A percentile compares a stretch with the other conserved stretches of the same genome.
Evolutionary conservation across 2,797 vertebrate species (phyloP).

Genomic region (Pseudochirops corinnae): DNA sequence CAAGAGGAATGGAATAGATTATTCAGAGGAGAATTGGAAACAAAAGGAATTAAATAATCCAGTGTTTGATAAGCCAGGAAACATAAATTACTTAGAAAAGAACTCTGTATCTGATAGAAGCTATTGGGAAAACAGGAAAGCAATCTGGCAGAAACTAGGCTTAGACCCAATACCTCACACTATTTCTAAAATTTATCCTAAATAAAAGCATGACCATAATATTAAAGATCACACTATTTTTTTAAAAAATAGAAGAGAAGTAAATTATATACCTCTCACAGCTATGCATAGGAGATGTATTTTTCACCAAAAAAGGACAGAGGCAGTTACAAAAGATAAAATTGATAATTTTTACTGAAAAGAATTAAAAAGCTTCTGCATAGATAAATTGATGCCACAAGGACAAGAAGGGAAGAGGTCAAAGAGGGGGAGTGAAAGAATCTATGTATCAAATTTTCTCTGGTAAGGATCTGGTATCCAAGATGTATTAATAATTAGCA

Average conservation of each 20-base stretch:
- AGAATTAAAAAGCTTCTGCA: not conserved
- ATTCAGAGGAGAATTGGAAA: not conserved
- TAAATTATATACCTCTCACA: not conserved
- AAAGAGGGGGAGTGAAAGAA: not conserved
- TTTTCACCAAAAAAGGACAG: not conserved
- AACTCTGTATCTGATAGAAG: not conserved
- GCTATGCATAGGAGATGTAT: not conserved
- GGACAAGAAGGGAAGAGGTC: not conserved
- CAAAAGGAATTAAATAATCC: not conserved
- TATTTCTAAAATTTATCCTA: not conserved
- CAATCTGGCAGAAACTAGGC: not conserved
- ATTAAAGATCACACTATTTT: not conserved
- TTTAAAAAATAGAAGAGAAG: not conserved
- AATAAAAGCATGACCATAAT: not conserved
- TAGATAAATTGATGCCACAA: not conserved
- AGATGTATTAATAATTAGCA: too few relatives aligned
- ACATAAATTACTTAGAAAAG: not conserved
- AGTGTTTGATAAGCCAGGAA: not conserved
- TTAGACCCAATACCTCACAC: not conserved
- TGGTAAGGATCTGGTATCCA: not conserved
- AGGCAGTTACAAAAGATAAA: not conserved
- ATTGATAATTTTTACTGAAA: not conserved
- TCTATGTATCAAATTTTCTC: not conserved
- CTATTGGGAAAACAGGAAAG: not conserved
- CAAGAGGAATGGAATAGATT: not conserved